Percentiles rank a stretch among this genome's conserved stretches.
These are phyloP conservation scores for Acanthurus lineatus DNA, from an alignment of 2,797 vertebrate genomes.

Conservation along the genomic window DNA sequence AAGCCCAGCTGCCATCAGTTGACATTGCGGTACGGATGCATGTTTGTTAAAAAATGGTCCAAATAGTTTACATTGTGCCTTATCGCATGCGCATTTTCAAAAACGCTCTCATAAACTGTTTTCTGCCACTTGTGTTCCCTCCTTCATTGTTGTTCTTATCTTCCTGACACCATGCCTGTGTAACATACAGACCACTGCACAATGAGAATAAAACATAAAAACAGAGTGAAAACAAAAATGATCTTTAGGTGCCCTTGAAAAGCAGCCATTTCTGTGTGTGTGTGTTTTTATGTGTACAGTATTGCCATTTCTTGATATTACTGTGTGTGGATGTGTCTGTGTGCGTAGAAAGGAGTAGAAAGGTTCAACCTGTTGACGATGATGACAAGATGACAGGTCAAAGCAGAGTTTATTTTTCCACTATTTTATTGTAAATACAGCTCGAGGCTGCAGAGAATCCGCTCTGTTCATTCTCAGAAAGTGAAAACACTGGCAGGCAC, in stretches of 20 bases:
- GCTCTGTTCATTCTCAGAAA: constrained; percentile 43
- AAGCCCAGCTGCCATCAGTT: constrained; percentile 17
- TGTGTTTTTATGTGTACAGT: constrained; percentile 17
- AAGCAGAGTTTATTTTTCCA: constrained; percentile 68
- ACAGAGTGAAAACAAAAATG: constrained; percentile 52
- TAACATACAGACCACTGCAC: constrained; percentile 69
- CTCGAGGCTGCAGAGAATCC: constrained; percentile 32
- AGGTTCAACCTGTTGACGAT: constrained; percentile 70
- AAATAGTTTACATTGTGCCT: constrained; percentile 74
- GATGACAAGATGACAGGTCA: constrained; percentile 63
- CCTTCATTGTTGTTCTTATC: constrained; percentile 78
- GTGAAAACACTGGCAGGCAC: constrained; percentile 65
- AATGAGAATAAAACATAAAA: constrained; percentile 61
- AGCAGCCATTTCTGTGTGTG: not conserved
- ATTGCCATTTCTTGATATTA: constrained; percentile 17
- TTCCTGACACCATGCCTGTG: constrained; percentile 74
- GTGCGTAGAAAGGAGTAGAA: constrained; percentile 7
- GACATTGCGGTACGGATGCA: constrained; percentile 22
- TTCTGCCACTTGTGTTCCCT: constrained; percentile 55
- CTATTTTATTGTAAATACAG: constrained; percentile 76
- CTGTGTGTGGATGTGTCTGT: constrained; percentile 3
- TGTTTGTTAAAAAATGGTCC: constrained; percentile 64
- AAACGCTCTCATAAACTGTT: constrained; percentile 69
- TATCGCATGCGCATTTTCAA: constrained; percentile 71
- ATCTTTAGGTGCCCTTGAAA: constrained; percentile 70